A percentile compares a stretch with the other conserved stretches of the same genome.
Conservation (phyloP, 2,888 invertebrate genomes). For the Oligia fasciuncula region DNA sequence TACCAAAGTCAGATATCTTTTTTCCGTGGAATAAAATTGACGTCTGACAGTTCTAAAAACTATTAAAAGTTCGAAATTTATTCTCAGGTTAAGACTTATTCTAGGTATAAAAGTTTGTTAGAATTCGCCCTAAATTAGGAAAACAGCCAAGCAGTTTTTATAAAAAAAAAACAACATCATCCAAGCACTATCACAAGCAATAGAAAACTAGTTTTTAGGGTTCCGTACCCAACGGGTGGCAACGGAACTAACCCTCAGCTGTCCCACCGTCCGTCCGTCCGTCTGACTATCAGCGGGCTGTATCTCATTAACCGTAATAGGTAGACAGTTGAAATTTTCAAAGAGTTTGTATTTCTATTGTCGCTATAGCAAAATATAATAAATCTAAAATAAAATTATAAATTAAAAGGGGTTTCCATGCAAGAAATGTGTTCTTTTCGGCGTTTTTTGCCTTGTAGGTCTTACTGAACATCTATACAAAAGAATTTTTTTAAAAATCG, state of each 20-base stretch:
- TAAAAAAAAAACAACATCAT: background rate
- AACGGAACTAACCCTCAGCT: background rate
- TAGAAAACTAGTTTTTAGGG: background rate
- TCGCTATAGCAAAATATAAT: background rate
- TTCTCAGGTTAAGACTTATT: too few relatives aligned
- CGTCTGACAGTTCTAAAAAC: too few relatives aligned
- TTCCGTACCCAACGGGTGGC: too few relatives aligned
- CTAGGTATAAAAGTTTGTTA: too few relatives aligned
- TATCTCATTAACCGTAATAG: background rate
- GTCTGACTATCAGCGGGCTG: background rate
- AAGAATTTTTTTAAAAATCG: background rate
- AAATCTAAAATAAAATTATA: background rate
- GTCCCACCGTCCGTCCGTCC: too few relatives aligned
- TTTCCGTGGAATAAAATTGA: too few relatives aligned
- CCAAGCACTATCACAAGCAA: background rate
- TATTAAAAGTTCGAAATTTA: too few relatives aligned
- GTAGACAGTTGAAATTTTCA: background rate
- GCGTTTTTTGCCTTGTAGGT: too few relatives aligned
- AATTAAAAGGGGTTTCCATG: too few relatives aligned
- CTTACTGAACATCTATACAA: fast-evolving
- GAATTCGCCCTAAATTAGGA: background rate
- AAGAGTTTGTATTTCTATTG: background rate
- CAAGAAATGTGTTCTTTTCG: background rate
- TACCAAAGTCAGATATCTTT: too few relatives aligned
- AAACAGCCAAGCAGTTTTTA: background rate